Evolutionary conservation across 2,113 vertebrate genomes (phyloP).

Genomic region (Excalfactoria chinensis): DNA sequence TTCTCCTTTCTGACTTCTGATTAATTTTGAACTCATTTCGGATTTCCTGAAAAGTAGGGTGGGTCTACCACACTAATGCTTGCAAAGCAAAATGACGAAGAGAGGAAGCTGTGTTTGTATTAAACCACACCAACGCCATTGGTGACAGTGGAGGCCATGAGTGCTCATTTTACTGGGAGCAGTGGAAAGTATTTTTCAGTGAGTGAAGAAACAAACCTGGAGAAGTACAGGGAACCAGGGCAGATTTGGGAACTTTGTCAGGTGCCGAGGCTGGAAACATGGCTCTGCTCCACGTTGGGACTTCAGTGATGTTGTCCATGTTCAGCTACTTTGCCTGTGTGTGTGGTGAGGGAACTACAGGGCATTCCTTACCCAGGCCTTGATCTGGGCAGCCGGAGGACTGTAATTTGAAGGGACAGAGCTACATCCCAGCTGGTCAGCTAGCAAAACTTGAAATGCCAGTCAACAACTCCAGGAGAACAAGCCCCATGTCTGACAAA

Average conservation of each 20-base stretch:
- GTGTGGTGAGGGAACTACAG: background rate
- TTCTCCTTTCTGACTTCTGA: conserved; percentile 35
- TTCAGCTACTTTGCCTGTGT: rapidly evolving
- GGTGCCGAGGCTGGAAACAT: background rate
- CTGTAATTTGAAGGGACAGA: background rate
- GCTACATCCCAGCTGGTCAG: background rate
- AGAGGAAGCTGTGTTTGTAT: background rate
- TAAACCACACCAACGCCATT: background rate
- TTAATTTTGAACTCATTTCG: background rate
- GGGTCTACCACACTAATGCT: background rate
- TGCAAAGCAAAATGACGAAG: background rate
- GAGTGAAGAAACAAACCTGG: background rate
- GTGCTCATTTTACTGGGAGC: background rate
- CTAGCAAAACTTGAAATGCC: conserved; percentile 7
- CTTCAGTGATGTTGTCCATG: background rate
- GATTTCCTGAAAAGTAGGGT: conserved; percentile 25
- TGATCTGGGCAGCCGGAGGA: background rate
- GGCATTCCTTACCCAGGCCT: background rate
- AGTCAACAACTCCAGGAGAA: conserved; percentile 1
- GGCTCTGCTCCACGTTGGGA: background rate
- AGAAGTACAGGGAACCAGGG: background rate
- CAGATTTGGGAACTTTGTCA: background rate
- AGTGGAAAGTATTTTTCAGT: background rate
- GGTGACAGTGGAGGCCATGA: background rate
- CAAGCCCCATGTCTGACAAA: background rate